These are phyloP conservation scores for Brenthis hecate DNA, from an alignment of 2,888 invertebrate genomes.

Conservation along the genomic window DNA sequence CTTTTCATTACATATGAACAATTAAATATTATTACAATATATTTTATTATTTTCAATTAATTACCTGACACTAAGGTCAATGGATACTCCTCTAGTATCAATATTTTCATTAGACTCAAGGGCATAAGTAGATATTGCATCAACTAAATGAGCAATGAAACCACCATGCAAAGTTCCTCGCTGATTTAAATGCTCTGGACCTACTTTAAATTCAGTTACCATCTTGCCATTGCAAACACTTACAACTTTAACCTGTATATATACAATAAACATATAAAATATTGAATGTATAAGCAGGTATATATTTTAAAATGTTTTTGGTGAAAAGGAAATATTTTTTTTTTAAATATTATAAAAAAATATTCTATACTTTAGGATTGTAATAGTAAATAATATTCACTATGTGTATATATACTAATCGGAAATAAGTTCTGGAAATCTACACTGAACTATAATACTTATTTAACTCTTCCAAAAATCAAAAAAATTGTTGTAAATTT, in stretches of 20 bases:
- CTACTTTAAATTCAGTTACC: constrained; percentile 88
- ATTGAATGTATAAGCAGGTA: neutral
- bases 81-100: constrained; percentile 88
- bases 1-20: too few species aligned
- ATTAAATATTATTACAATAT: neutral
- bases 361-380: too few species aligned
- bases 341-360: too few species aligned
- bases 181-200: constrained; percentile 88
- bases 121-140: constrained; percentile 89
- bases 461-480: too few species aligned
- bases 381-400: too few species aligned
- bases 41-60: constrained; percentile 18
- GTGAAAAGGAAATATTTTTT: neutral
- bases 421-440: too few species aligned
- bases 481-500: too few species aligned
- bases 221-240: constrained; percentile 87
- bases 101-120: constrained; percentile 85
- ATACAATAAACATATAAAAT: neutral
- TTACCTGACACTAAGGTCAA: constrained; percentile 91
- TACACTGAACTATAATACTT: too few species aligned
- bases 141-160: constrained; percentile 89
- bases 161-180: constrained; percentile 92
- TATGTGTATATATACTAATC: too few species aligned
- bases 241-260: constrained; percentile 63
- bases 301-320: neutral